Base-by-base conservation (phyloP, 1,140 invertebrate genomes). In the Fopius arisanus region DNA sequence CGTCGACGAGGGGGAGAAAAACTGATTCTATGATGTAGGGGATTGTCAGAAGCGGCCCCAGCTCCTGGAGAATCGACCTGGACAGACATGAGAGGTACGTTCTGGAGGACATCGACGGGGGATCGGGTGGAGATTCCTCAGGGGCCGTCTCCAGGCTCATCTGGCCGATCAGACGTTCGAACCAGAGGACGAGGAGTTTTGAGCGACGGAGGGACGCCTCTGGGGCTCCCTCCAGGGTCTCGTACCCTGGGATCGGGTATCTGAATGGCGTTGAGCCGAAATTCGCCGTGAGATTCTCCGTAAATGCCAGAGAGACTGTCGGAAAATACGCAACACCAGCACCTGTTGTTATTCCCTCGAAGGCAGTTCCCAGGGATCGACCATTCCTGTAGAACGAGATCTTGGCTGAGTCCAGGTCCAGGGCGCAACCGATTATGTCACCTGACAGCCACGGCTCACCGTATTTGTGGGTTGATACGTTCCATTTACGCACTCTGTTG, bases 401-500 rank as follows among this genome's bases (percentile, higher is more conserved):
- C 0, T 82, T 87, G 5, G 82, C 84, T 19, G 90, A 86, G 75
- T 96, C 93, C 81, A 95, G 87, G 83, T 96, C 94, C 21, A 96
- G 87, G 54, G 92, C 91, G 80, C 94, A 93, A 0, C 92, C 93
- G 73, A 96, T 95, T 14, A 96, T 92, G 87, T 96, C 95, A 7
- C 95, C 95, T 51, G 91, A 90, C 69, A 94, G 85, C 94, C 94
- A 96, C 14, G 91, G 87, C 78, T 94, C 92, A 10, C 95, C 95
- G 82, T 96, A 96, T 82, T 92, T 92, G 37, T 91, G 89, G 0
- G 94, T 93, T 3, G 90, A 90, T 2, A 94, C 91, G 80, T 96
- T 96, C 95, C 95, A 96, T 79, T 94, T 94, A 73, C 93, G 89
- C 1, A 95, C 87, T 70, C 94, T 89, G 79, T 93, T 94, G 0